Base-by-base conservation (phyloP, 1,140 invertebrate species). In the Helicoverpa zea region DNA sequence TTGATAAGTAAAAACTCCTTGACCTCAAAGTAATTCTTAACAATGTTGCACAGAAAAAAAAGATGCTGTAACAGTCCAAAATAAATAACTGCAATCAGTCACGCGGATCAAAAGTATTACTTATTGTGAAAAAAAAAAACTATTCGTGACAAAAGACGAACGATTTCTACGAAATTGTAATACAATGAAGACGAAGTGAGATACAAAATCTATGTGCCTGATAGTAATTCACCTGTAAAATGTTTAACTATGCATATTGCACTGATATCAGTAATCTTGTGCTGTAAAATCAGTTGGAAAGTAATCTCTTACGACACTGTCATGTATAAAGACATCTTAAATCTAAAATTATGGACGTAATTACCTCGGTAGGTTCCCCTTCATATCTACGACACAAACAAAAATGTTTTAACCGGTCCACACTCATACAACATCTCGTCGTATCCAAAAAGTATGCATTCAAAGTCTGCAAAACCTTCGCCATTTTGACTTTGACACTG, bases 351-450 rank as follows among this genome's bases (percentile, higher is more conserved):
- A 52, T 12, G 18, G 14, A 29, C 14, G 14, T 13, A 61, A 52
- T 72, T 72, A 52, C 68, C 47, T 72, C 47, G 70, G 89, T 92
- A 93, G 43, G 87, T 56, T 91, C 89, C 61, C 82, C 86, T 87
- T 90, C 84, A 68, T 84, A 85, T 80, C 87, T 90, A 29, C 93
- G 91, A 81, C 93, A 94, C 59, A 94, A 83, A 64, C 93, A 94
- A 78, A 94, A 92, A n/a, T 93, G 90, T 72, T 93, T 94, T 74
- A 94, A 77, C 68, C 91, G 91, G 1, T 94, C 93, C 11, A 94
- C 88, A 11, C 81, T 89, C 77, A 85, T 83, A 47, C 93, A 94
- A 84, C 92, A 94, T 85, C 89, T 91, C 2, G 87, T 82, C 7
- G 90, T 88, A 80, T 94, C 93, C 70, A 94, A 82, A 13, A 92